Percentiles rank a stretch among this genome's conserved stretches.
phyloP scores from a whole-genome alignment of 2,797 vertebrate species.

The Spinus pinus region DNA sequence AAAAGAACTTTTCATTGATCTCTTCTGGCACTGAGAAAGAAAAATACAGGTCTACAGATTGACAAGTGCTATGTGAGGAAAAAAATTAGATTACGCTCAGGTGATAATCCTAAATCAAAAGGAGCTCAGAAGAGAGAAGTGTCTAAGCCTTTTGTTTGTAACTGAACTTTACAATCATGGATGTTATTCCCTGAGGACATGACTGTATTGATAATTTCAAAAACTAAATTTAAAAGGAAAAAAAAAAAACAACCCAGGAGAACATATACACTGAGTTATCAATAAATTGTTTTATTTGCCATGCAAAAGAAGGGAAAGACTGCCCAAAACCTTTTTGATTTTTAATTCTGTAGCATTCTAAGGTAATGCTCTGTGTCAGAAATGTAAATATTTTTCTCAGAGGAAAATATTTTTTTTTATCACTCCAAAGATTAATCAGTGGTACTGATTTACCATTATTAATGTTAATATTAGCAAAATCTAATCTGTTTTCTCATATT shows the following conservation, averaged over 20 bases:
- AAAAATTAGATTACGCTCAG: not conserved
- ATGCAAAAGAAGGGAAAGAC: not conserved
- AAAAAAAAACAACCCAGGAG: fast-evolving
- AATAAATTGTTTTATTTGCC: not conserved
- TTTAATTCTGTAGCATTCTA: not conserved
- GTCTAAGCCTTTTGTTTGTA: not conserved
- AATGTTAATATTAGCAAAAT: not conserved
- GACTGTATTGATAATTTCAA: not conserved
- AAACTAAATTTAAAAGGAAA: not conserved
- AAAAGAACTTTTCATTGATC: not conserved
- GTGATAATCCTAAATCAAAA: not conserved
- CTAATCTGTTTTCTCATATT: not conserved
- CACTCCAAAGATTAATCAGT: not conserved
- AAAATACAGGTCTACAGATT: not conserved
- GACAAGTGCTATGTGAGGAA: not conserved
- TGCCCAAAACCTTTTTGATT: not conserved
- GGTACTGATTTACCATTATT: not conserved
- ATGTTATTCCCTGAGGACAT: not conserved
- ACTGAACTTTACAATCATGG: not conserved
- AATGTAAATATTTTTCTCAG: not conserved
- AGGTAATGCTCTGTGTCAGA: not conserved
- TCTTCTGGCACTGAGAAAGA: not conserved
- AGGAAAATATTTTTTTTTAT: not conserved
- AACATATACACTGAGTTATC: not conserved
- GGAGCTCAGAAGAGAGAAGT: not conserved